Base-by-base conservation (phyloP, 2,888 invertebrate genomes). In the Pseudococcus jackbeardsleyi region DNA sequence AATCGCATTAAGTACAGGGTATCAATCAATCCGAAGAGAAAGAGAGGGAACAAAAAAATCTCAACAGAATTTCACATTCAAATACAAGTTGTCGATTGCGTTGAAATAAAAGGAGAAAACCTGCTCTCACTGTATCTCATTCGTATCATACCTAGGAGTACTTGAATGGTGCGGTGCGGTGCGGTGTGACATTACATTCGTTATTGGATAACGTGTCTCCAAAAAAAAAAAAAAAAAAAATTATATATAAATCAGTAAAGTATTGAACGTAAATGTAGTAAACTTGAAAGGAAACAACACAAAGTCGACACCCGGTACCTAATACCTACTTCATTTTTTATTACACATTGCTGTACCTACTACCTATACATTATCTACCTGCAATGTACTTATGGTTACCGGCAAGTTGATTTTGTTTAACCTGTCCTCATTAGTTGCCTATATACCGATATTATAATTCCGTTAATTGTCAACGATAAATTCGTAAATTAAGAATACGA, bases 41-140 rank as follows among this genome's bases (percentile, higher is more conserved):
- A 64, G 22, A 64, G 64, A 33, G 17, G 26, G 15, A 26, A 26
- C 1, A 72, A 72, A 72, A 33, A 72, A 72, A 72, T 33, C 72
- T 15, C 72, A 33, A 33, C 72, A 72, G 17, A 72, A 72, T 72
- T 72, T 72, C 72, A 72, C 72, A 72, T 72, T 72, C 33, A 72
- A 72, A 72, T 72, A 72, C 72, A 33, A 72, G 72, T 72, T 72
- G 72, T 72, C 26, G 72, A 72, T 72, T 72, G 72, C 72, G 72
- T 72, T 72, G 33, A 72, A 72, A 72, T 72, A 33, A 72, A 72
- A 72, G 72, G 72, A 72, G 72, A 72, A 72, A 72, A 72, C 72
- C 72, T 72, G 72, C 72, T 72, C 72, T 72, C 17, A 33, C 72
- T 33, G 72, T 72, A 33, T 33, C 72, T 72, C 33, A 72, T 15